phyloP scores from a whole-genome alignment of 2,888 invertebrate genomes.

The Ceriagrion tenellum region DNA sequence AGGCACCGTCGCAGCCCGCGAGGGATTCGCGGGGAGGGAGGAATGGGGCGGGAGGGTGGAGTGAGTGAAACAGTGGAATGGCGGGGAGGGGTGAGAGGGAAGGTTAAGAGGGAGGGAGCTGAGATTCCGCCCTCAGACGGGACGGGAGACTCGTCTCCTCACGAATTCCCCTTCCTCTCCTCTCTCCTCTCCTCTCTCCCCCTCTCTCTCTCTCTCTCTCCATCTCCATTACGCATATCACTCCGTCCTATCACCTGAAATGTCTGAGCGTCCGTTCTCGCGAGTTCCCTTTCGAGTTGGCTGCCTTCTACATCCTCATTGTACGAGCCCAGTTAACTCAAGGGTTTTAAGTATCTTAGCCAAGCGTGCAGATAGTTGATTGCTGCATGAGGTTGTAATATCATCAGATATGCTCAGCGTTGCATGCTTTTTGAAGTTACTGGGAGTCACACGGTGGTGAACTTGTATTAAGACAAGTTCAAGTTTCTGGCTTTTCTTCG shows the following conservation, averaged over 20 bases:
- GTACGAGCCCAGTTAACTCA: no score
- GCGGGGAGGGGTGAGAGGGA: background rate
- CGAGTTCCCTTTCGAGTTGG: no score
- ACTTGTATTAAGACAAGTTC: no score
- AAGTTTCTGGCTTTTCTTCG: no score
- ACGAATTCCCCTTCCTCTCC: background rate
- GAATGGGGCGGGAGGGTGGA: background rate
- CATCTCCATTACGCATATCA: background rate
- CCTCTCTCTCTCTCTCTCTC: background rate
- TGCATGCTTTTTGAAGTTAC: no score
- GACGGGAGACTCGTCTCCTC: background rate
- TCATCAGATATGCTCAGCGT: no score
- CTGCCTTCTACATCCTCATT: no score
- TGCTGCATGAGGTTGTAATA: no score
- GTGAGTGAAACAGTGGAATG: background rate
- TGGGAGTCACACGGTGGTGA: no score
- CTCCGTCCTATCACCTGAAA: background rate
- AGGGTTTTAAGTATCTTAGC: no score
- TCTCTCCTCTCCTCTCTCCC: no score
- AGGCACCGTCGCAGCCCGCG: conserved; percentile 48
- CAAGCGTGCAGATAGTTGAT: no score
- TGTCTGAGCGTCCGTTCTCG: background rate
- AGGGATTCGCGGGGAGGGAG: background rate
- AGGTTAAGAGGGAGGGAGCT: background rate
- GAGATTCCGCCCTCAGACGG: background rate